Evolutionary conservation across 1,140 invertebrate species (phyloP).

Genomic region (Ganaspis sp.): DNA sequence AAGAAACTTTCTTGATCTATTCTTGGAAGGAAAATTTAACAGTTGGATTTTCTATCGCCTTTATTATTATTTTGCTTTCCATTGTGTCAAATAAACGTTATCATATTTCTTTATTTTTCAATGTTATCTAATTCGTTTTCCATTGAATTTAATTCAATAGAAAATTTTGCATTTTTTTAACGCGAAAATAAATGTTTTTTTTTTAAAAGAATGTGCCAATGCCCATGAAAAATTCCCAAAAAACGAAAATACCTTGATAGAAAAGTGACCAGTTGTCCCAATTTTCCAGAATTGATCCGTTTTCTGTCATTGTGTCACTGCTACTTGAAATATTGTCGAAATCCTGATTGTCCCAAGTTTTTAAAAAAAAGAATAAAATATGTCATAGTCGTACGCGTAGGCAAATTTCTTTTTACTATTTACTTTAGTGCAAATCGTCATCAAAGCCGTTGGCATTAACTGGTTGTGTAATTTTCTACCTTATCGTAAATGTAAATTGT

Average conservation of each 20-base stretch:
- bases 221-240: constrained; percentile 19
- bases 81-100: too few relatives aligned
- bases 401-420: neutral
- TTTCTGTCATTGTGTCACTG: constrained; percentile 25
- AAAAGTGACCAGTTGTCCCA: constrained; percentile 29
- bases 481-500: constrained; percentile 25
- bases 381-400: constrained; percentile 19
- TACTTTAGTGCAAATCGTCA: constrained; percentile 12
- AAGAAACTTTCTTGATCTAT: too few relatives aligned
- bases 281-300: constrained; percentile 19
- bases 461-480: neutral
- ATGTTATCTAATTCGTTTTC: too few relatives aligned
- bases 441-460: neutral
- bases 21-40: too few relatives aligned
- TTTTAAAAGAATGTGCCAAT: neutral
- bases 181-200: neutral
- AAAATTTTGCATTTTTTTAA: neutral
- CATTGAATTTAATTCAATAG: neutral
- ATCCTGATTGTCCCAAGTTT: constrained; percentile 12
- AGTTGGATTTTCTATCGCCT: too few relatives aligned
- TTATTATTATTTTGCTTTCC: too few relatives aligned
- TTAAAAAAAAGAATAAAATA: constrained; percentile 26
- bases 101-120: too few relatives aligned
- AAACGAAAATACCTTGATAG: constrained; percentile 23
- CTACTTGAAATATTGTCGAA: constrained; percentile 26